phyloP scores from a whole-genome alignment of 2,113 vertebrate species.

The Podarcis cretensis region DNA sequence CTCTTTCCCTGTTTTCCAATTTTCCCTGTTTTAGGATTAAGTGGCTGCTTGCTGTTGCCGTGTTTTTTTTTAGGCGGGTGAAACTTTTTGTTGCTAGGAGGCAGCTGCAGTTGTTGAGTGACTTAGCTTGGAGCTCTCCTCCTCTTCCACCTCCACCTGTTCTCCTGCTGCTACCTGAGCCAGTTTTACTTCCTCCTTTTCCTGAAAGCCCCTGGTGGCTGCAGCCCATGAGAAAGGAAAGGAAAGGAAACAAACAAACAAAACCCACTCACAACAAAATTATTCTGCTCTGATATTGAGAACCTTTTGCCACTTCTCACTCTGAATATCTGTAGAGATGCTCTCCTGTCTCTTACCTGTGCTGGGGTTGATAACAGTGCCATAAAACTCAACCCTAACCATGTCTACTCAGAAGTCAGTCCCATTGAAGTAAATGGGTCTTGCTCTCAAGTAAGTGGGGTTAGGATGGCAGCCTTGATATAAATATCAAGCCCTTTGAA shows the following conservation, averaged over 20 bases:
- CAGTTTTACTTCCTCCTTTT: not conserved
- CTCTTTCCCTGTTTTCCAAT: too few species aligned
- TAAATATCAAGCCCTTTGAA: not conserved
- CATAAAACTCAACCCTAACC: not conserved
- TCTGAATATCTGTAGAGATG: too few species aligned
- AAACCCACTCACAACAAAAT: not conserved
- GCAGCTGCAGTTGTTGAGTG: not conserved
- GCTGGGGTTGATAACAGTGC: not conserved
- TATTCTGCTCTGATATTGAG: not conserved
- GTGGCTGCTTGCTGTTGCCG: not conserved
- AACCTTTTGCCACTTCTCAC: too few species aligned
- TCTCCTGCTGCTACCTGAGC: not conserved
- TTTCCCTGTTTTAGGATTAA: too few species aligned
- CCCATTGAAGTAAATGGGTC: too few species aligned
- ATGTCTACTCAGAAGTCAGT: too few species aligned
- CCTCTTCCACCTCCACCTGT: not conserved
- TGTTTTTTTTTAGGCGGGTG: not conserved
- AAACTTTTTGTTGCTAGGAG: slow-evolving; percentile 9
- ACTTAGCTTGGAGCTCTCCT: not conserved
- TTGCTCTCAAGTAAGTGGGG: too few species aligned
- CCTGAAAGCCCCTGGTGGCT: not conserved
- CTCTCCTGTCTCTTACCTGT: not conserved
- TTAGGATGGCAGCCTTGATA: too few species aligned
- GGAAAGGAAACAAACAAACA: too few species aligned
- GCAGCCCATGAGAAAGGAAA: not conserved